Conservation (phyloP, 2,797 vertebrate genomes). For the Parauchenoglanis ngamensis region DNA sequence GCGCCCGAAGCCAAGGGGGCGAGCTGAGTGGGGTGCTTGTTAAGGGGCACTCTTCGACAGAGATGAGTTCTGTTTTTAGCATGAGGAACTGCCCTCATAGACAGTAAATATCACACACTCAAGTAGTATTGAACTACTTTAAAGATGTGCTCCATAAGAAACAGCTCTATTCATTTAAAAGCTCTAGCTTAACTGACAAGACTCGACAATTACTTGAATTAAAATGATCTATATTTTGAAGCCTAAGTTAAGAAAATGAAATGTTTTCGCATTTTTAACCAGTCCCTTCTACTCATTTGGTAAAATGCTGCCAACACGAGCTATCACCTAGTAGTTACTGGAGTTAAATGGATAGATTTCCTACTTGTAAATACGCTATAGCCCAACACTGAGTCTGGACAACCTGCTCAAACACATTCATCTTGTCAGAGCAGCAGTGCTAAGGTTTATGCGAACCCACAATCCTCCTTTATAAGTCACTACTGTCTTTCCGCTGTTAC, state of each 20-base stretch:
- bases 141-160: background rate
- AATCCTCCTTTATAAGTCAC: background rate
- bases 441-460: background rate
- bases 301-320: background rate
- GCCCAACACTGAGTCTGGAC: background rate
- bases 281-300: background rate
- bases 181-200: background rate
- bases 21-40: conserved; percentile 1
- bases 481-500: background rate
- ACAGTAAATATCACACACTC: background rate
- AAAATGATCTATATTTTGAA: background rate
- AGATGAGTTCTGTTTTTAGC: background rate
- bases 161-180: background rate
- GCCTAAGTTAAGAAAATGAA: background rate
- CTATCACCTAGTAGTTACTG: background rate
- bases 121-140: background rate
- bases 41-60: conserved; percentile 4
- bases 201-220: background rate
- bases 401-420: background rate
- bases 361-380: no score
- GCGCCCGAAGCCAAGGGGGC: background rate
- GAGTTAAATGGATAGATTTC: background rate
- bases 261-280: background rate
- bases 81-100: background rate
- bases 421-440: background rate